Conservation (phyloP, 2,888 invertebrate genomes). For the Molorchus minor region DNA sequence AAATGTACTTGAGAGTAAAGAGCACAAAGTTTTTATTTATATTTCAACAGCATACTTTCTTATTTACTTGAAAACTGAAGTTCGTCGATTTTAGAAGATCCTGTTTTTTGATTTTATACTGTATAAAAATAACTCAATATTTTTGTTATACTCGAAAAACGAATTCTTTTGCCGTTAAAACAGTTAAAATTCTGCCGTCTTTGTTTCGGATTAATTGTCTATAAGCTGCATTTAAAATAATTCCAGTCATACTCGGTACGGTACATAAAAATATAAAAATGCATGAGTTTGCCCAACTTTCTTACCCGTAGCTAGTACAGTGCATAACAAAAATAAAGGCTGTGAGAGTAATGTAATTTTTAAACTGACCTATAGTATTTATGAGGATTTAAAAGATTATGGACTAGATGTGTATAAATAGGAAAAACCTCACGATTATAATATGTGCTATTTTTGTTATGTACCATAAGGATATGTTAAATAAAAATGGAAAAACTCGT, state of each 20-base stretch:
- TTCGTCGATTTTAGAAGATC: too few relatives aligned
- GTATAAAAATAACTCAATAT: too few relatives aligned
- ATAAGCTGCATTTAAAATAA: conserved; percentile 9
- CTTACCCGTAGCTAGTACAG: conserved; percentile 5
- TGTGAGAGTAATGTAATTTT: conserved; percentile 20
- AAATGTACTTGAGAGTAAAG: too few relatives aligned
- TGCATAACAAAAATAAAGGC: conserved; percentile 23
- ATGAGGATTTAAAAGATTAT: conserved; percentile 20
- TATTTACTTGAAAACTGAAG: too few relatives aligned
- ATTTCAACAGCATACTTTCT: too few relatives aligned
- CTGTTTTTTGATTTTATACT: too few relatives aligned
- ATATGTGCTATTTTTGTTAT: conserved; percentile 22
- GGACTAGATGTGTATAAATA: conserved; percentile 19
- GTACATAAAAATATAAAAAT: conserved; percentile 14
- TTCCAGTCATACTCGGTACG: not conserved
- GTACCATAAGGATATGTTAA: conserved; percentile 7
- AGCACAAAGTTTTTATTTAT: too few relatives aligned
- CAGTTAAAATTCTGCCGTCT: not conserved
- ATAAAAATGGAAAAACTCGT: not conserved
- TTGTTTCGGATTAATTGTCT: not conserved
- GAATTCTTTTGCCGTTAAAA: too few relatives aligned
- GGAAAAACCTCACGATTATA: conserved; percentile 10
- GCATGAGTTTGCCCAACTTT: conserved; percentile 15
- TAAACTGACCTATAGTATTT: conserved; percentile 19
- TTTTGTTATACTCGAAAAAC: too few relatives aligned